These are phyloP conservation scores for Myotis davidii DNA, from an alignment of 2,113 vertebrate species.

Conservation along the genomic window DNA sequence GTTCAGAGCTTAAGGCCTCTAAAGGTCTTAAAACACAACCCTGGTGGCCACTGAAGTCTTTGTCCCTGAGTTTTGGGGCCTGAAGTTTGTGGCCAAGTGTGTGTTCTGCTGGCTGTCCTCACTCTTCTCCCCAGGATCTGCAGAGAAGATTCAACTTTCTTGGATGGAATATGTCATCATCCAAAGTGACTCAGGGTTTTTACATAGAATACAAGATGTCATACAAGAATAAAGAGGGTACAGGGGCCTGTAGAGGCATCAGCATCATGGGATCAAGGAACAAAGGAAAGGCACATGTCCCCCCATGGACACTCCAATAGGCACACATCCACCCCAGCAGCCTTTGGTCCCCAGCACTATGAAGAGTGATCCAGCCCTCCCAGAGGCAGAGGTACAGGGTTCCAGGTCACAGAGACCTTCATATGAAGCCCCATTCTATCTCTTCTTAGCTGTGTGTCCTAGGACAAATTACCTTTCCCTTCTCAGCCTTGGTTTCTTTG, in stretches of 20 bases:
- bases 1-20: slow-evolving; percentile 28
- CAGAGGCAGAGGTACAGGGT: background rate
- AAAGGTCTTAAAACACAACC: slow-evolving; percentile 48
- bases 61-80: slow-evolving; percentile 3
- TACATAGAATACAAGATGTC: background rate
- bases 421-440: background rate
- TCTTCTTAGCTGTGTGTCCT: background rate
- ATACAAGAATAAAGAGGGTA: background rate
- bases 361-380: background rate
- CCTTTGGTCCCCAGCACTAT: background rate
- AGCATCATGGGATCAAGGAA: background rate
- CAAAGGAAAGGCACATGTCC: background rate
- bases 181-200: background rate
- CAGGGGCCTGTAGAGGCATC: background rate
- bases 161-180: background rate
- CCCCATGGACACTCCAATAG: fast-evolving
- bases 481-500: background rate
- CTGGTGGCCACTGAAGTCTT: slow-evolving; percentile 23
- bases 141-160: background rate
- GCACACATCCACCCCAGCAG: background rate
- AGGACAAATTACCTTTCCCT: background rate
- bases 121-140: background rate
- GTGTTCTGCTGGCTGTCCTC: background rate
- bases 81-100: slow-evolving; percentile 11
- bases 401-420: background rate